Evolutionary conservation across 2,888 invertebrate species (phyloP).

Genomic region (Pheosia tremula): DNA sequence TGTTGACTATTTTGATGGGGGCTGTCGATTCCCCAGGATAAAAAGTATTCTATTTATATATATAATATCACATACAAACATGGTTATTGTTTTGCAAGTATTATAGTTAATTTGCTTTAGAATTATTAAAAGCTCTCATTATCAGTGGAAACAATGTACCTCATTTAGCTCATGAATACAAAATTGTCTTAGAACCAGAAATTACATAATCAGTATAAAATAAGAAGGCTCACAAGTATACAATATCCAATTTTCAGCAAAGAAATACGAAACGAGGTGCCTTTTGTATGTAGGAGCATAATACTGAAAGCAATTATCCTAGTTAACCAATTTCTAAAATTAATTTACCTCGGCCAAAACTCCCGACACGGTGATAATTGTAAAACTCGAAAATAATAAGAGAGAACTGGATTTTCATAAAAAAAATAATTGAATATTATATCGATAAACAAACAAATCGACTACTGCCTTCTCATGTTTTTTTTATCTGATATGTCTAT

Average conservation of each 20-base stretch:
- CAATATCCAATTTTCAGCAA: slow-evolving; percentile 34
- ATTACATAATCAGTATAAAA: slow-evolving; percentile 34
- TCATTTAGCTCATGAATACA: slow-evolving; percentile 22
- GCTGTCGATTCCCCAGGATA: no score
- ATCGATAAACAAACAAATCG: not conserved
- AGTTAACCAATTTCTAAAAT: slow-evolving; percentile 40
- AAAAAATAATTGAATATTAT: not conserved
- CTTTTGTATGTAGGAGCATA: slow-evolving; percentile 26
- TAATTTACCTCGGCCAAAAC: slow-evolving; percentile 34
- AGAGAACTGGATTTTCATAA: slow-evolving; percentile 13
- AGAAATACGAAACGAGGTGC: slow-evolving; percentile 24
- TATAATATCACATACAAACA: no score
- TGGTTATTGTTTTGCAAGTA: no score
- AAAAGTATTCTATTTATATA: no score
- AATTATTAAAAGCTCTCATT: not conserved
- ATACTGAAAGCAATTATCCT: slow-evolving; percentile 34
- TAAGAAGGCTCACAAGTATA: slow-evolving; percentile 28
- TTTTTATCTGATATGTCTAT: no score
- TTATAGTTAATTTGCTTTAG: no score
- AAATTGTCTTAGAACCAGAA: slow-evolving; percentile 20
- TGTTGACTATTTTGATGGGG: no score
- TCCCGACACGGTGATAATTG: slow-evolving; percentile 28
- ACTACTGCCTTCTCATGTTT: no score
- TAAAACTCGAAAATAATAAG: slow-evolving; percentile 34
- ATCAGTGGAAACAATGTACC: slow-evolving; percentile 25